These are phyloP conservation scores for Asbolus verrucosus DNA, from an alignment of 1,140 invertebrate genomes.

Conservation along the genomic window DNA sequence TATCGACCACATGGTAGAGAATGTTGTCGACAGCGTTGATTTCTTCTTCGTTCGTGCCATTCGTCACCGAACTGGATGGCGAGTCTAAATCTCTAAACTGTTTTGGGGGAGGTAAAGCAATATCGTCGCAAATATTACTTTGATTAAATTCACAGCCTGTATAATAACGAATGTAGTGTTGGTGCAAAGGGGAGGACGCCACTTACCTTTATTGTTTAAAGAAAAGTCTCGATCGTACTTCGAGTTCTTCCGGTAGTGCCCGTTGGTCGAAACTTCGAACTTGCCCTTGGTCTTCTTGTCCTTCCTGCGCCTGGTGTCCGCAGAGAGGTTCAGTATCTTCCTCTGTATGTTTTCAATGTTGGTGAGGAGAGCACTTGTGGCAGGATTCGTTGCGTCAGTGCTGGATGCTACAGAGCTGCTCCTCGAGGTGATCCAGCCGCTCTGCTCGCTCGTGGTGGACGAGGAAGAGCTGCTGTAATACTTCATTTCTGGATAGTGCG, in stretches of 20 bases:
- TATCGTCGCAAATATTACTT: constrained; percentile 73
- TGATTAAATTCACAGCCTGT: constrained; percentile 59
- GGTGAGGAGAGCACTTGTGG: constrained; percentile 49
- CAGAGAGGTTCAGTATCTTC: constrained; percentile 48
- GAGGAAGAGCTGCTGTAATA: constrained; percentile 72
- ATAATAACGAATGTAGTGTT: no score
- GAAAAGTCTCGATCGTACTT: constrained; percentile 4
- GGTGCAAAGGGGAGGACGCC: no score
- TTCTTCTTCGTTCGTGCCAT: constrained; percentile 56
- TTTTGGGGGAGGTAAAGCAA: constrained; percentile 82
- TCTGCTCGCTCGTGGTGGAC: constrained; percentile 78
- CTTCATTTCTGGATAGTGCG: constrained; percentile 48
- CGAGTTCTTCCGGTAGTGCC: constrained; percentile 14
- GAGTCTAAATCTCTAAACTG: constrained; percentile 83
- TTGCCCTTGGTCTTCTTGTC: constrained; percentile 44
- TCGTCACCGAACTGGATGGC: constrained; percentile 54
- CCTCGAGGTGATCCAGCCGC: constrained; percentile 81
- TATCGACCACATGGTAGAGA: constrained; percentile 72
- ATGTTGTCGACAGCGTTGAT: constrained; percentile 77
- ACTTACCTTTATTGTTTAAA: constrained; percentile 35
- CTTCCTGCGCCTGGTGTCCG: constrained; percentile 48
- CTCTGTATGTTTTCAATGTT: constrained; percentile 56
- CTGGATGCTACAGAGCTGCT: constrained; percentile 69
- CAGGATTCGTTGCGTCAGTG: constrained; percentile 55
- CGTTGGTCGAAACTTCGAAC: constrained; percentile 47